A percentile compares a stretch with the other conserved stretches of the same genome.
These are phyloP conservation scores for Cinclus cinclus DNA, from an alignment of 2,113 vertebrate genomes.

Conservation along the genomic window DNA sequence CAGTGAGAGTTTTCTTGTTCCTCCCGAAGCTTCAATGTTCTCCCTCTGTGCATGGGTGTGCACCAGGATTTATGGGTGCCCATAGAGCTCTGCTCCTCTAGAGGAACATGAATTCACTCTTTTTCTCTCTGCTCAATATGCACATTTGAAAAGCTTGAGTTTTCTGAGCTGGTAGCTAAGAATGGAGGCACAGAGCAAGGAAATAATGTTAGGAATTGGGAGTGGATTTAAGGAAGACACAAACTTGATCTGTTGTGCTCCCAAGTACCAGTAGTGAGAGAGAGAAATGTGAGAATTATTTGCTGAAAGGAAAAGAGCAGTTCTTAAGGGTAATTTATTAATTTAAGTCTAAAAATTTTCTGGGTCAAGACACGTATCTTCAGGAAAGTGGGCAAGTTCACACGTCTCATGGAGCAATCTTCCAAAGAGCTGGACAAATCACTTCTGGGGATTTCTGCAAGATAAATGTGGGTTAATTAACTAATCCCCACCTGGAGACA, in stretches of 20 bases:
- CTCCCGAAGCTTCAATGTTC: not conserved
- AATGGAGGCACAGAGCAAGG: not conserved
- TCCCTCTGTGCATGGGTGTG: not conserved
- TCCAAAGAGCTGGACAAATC: not conserved
- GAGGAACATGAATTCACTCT: not conserved
- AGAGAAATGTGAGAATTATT: not conserved
- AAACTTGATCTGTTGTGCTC: not conserved
- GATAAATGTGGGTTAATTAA: not conserved
- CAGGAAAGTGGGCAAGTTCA: not conserved
- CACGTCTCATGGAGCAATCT: not conserved
- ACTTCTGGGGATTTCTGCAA: not conserved
- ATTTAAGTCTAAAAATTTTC: not conserved
- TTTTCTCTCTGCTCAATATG: not conserved
- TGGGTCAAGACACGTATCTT: not conserved
- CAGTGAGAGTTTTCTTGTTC: not conserved
- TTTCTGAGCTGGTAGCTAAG: not conserved
- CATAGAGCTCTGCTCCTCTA: not conserved
- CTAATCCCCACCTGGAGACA: not conserved
- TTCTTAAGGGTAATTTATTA: not conserved
- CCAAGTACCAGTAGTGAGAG: not conserved
- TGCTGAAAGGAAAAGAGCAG: not conserved
- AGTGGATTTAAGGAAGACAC: not conserved
- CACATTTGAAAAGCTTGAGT: not conserved
- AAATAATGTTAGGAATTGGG: not conserved
- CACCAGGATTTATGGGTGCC: not conserved